A percentile compares a stretch with the other conserved stretches of the same genome.
Evolutionary conservation across 2,888 invertebrate genomes (phyloP).

Genomic region (Tricholauxania praeusta): DNA sequence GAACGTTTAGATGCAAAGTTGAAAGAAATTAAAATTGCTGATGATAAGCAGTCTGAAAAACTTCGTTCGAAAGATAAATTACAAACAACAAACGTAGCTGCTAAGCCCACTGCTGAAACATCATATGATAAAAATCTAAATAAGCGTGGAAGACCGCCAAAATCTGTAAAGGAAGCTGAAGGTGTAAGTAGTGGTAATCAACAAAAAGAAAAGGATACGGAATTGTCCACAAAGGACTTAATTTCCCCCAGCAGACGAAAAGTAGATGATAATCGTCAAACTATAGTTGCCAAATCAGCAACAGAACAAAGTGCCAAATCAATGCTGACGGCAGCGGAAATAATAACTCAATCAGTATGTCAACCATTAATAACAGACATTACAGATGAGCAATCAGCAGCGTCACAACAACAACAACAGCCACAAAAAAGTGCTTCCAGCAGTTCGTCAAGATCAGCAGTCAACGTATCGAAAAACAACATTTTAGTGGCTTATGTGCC

Average conservation of each 20-base stretch:
- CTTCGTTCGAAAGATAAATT: conserved; percentile 40
- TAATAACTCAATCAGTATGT: conserved; percentile 1
- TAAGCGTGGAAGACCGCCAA: conserved; percentile 65
- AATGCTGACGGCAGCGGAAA: conserved; percentile 36
- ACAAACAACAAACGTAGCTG: conserved; percentile 22
- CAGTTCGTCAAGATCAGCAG: conserved; percentile 48
- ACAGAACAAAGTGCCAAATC: conserved; percentile 34
- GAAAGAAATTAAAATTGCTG: conserved; percentile 50
- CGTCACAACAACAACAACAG: conserved; percentile 40
- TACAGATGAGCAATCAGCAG: conserved; percentile 38
- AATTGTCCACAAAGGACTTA: conserved; percentile 21
- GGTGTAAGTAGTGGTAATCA: conserved; percentile 39
- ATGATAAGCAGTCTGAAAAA: conserved; percentile 34
- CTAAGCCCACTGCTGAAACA: conserved; percentile 14
- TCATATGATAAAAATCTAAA: conserved; percentile 55
- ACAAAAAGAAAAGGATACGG: conserved; percentile 28
- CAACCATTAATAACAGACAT: conserved; percentile 42
- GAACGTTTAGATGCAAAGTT: conserved; percentile 51
- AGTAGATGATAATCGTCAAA: conserved; percentile 36
- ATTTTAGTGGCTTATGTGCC: conserved; percentile 86
- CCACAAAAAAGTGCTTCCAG: conserved; percentile 44
- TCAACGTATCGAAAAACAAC: conserved; percentile 61
- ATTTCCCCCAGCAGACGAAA: conserved; percentile 40
- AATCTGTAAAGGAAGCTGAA: conserved; percentile 56
- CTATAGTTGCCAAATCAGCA: background rate